Percentiles rank a stretch among this genome's conserved stretches.
phyloP scores from a whole-genome alignment of 2,797 vertebrate species.

The Hypotaenidia okinawae region DNA sequence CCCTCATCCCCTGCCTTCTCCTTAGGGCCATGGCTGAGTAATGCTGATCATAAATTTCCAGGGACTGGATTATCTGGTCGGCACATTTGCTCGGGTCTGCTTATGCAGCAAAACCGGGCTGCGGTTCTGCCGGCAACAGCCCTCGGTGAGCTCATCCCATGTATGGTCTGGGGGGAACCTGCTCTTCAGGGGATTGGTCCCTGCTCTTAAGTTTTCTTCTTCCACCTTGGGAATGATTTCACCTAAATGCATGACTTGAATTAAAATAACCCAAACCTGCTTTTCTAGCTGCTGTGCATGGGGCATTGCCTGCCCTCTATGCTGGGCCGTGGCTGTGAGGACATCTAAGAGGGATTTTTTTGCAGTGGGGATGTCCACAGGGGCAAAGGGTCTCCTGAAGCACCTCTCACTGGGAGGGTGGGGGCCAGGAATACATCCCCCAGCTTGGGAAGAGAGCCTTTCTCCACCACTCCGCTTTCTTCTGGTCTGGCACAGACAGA shows the following conservation, averaged over 20 bases:
- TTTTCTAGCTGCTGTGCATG: fast-evolving
- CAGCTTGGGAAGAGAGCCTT: neutral
- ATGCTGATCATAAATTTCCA: neutral
- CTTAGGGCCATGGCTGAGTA: neutral
- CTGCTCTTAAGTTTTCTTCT: neutral
- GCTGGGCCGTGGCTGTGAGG: fast-evolving
- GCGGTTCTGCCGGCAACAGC: neutral
- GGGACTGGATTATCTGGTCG: neutral
- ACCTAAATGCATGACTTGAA: neutral
- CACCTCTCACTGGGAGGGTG: no score
- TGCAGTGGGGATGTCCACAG: neutral
- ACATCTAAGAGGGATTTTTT: neutral
- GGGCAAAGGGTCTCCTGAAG: neutral
- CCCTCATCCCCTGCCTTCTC: neutral
- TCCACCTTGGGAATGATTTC: neutral
- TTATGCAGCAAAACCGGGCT: slow-evolving; percentile 45
- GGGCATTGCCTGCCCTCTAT: fast-evolving
- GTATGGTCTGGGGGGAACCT: neutral
- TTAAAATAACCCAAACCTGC: neutral
- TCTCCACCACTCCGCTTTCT: fast-evolving
- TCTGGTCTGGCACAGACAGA: neutral
- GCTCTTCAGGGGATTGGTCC: neutral
- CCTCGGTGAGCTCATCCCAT: neutral
- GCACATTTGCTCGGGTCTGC: neutral
- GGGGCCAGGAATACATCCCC: neutral